Percentiles rank a stretch among this genome's conserved stretches.
phyloP scores from a whole-genome alignment of 2,888 invertebrate species.

The Ypsolopha sequella region DNA sequence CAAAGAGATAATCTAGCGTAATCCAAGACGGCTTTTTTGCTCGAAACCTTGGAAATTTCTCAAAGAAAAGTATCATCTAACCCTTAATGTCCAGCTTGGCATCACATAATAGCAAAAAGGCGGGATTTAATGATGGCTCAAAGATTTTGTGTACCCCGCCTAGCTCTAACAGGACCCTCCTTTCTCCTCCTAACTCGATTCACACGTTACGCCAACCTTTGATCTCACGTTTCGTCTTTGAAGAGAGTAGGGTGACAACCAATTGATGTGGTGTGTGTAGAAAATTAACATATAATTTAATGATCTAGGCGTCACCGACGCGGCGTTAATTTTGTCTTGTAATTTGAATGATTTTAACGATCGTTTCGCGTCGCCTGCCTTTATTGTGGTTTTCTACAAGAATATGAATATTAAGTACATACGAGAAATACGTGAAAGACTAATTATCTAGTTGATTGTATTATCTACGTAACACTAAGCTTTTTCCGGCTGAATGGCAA shows the following conservation, averaged over 20 bases:
- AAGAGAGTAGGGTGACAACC: not conserved
- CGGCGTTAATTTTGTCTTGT: too few species aligned
- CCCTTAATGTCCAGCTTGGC: constrained; percentile 25
- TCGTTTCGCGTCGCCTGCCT: too few species aligned
- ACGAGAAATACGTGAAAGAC: too few species aligned
- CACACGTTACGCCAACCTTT: constrained; percentile 42
- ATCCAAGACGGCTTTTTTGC: not conserved
- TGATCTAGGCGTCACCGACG: not conserved
- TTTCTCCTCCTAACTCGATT: constrained; percentile 28
- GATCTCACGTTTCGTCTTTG: constrained; percentile 31
- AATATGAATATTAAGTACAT: too few species aligned
- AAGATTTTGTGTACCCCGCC: constrained; percentile 6
- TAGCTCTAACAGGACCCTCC: not conserved
- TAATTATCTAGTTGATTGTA: too few species aligned
- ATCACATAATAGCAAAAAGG: constrained; percentile 29
- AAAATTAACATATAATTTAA: constrained; percentile 3
- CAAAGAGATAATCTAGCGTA: not conserved
- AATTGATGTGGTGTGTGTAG: not conserved
- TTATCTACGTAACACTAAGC: too few species aligned
- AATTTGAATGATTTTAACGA: too few species aligned
- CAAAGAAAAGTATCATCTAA: constrained; percentile 18
- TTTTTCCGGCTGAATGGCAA: too few species aligned
- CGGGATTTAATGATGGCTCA: constrained; percentile 42
- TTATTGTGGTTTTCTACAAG: too few species aligned
- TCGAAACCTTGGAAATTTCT: not conserved